phyloP scores from a whole-genome alignment of 2,113 vertebrate species.

The Sinocyclocheilus anshuiensis region DNA sequence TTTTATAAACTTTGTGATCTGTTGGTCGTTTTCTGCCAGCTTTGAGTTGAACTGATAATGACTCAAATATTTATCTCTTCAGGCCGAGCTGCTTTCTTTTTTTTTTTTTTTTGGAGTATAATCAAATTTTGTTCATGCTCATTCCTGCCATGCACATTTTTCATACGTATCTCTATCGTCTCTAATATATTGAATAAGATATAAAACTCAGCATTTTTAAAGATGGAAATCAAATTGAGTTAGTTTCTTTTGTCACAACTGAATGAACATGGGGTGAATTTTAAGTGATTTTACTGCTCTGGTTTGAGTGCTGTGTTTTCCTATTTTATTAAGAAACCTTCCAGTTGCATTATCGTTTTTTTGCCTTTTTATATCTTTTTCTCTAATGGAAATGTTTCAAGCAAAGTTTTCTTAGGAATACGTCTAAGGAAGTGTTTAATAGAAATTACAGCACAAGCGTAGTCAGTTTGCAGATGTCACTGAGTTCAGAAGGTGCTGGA shows the following conservation, averaged over 20 bases:
- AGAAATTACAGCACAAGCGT: not conserved
- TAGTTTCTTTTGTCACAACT: not conserved
- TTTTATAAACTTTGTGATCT: constrained; percentile 22
- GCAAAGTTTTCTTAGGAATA: not conserved
- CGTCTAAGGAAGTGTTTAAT: not conserved
- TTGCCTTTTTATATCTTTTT: not conserved
- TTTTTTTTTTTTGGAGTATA: not conserved
- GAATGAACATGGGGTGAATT: not conserved
- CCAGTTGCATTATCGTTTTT: not conserved
- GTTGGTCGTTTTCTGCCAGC: not conserved
- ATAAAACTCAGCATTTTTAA: not conserved
- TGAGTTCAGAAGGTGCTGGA: not conserved
- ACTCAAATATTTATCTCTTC: constrained; percentile 1
- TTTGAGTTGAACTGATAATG: constrained; percentile 21
- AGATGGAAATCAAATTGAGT: not conserved
- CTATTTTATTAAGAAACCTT: not conserved
- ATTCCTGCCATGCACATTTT: not conserved
- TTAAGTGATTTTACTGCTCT: not conserved
- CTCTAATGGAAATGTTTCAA: not conserved
- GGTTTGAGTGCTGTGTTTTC: not conserved
- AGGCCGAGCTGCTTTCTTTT: not conserved
- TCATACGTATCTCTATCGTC: not conserved
- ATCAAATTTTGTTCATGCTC: not conserved
- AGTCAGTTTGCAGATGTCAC: not conserved
- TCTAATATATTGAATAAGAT: not conserved